Base-by-base conservation (phyloP, 2,797 vertebrate species). In the Enteromius treurensis region DNA sequence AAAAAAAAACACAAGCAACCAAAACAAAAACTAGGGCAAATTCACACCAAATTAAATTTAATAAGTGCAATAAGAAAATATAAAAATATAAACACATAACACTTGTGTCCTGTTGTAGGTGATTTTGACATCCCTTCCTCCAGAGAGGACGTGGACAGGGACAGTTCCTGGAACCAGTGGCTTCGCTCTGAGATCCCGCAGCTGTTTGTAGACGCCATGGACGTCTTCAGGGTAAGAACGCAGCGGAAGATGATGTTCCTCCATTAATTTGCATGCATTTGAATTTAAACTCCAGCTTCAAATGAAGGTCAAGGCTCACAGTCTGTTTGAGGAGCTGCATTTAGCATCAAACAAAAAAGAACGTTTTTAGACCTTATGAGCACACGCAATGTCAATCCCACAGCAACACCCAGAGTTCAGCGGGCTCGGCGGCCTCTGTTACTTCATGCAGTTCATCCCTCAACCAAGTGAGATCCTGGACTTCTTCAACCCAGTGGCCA, bases 111-210 rank as follows among this genome's bases (percentile, higher is more conserved):
- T 49, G 13, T 77, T 81, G n/a, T 49, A 96, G 95, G 93, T 23
- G 95, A 96, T 88, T 96, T 96, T 86, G 95, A 96, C 90, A 95
- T 96, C 86, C 95, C 95, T 1, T 96, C 95, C 15, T 96, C 95
- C 51, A 92, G 95, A 29, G 95, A 96, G 45, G 95, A 96, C 21
- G 94, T 96, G 29, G 95, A 96, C 87, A 89, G 95, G 75, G 95
- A 96, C 93, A 96, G 95, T 86, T 89, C 93, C n/a, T 96, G 95
- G 95, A 96, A 96, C 91, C 95, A 96, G 88, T 95, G 94, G 94
- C 95, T 96, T 34, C 94, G 95, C 62, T 95, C 95, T 2, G 94
- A 96, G 90, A 91, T 95, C 74, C 93, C 95, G 0, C 91, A 92
- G 2, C 93, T 96, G 77, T 95, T 96, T 84, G 90, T 96, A 9